A percentile compares a stretch with the other conserved stretches of the same genome.
Conservation (phyloP, 2,797 vertebrate species). For the Anguilla pacifica region DNA sequence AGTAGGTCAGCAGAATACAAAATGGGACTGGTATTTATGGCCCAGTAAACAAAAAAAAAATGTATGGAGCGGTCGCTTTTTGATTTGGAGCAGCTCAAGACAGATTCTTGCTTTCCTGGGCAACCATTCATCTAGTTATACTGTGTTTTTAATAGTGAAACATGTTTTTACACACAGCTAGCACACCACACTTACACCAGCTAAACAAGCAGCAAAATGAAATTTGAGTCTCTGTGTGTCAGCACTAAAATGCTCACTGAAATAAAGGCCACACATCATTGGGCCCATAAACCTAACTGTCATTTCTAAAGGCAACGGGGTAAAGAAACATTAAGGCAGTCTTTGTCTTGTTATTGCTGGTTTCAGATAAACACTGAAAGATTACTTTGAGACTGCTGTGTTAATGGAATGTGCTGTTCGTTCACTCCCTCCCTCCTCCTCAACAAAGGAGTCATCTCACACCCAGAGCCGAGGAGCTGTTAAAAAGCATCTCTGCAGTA, state of each 20-base stretch:
- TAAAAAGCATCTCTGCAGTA: background rate
- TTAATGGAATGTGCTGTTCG: constrained; percentile 15
- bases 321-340: constrained; percentile 9
- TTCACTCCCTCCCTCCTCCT: constrained; percentile 9
- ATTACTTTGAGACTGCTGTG: background rate
- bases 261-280: background rate
- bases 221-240: background rate
- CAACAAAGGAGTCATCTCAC: constrained; percentile 4
- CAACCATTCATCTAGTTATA: background rate
- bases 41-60: background rate
- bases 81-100: background rate
- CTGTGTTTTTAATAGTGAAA: background rate
- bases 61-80: background rate
- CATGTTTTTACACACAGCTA: background rate
- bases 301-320: constrained; percentile 10
- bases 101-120: background rate
- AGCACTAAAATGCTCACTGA: background rate
- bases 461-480: background rate
- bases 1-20: background rate
- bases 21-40: background rate
- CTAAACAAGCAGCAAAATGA: background rate
- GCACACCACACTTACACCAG: background rate
- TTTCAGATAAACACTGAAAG: constrained; percentile 11
- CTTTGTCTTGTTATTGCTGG: background rate
- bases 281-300: background rate